These are phyloP conservation scores for Boloria selene DNA, from an alignment of 2,888 invertebrate species.

Conservation along the genomic window DNA sequence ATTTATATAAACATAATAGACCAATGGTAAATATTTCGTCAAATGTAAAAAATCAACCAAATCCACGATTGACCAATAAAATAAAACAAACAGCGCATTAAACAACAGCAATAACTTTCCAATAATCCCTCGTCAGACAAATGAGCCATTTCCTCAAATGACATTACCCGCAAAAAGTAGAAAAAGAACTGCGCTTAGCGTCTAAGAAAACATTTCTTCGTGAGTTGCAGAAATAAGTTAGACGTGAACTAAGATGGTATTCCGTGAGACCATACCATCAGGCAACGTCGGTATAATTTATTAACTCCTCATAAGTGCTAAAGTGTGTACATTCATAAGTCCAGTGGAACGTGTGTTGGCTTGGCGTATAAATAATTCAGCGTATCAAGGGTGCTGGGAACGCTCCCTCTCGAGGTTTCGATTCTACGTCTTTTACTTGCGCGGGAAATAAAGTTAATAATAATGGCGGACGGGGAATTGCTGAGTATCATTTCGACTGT, in stretches of 20 bases:
- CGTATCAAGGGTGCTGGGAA: slow-evolving; percentile 47
- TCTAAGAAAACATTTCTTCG: slow-evolving; percentile 46
- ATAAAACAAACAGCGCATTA: slow-evolving; percentile 6
- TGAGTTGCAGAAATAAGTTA: slow-evolving; percentile 54
- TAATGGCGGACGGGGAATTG: slow-evolving; percentile 41
- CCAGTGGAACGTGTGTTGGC: slow-evolving; percentile 62
- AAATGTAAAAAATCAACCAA: not conserved
- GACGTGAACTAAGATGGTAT: slow-evolving; percentile 40
- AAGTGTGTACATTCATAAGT: slow-evolving; percentile 76
- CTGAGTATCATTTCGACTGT: slow-evolving; percentile 40
- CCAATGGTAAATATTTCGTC: too few species aligned
- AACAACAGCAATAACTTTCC: slow-evolving; percentile 24
- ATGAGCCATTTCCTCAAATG: slow-evolving; percentile 29
- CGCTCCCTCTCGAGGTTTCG: slow-evolving; percentile 54
- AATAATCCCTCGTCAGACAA: slow-evolving; percentile 33
- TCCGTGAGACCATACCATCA: slow-evolving; percentile 67
- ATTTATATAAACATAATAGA: too few species aligned
- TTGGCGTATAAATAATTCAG: slow-evolving; percentile 73
- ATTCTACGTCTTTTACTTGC: slow-evolving; percentile 55
- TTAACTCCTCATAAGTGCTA: slow-evolving; percentile 79
- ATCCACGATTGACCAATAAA: not conserved
- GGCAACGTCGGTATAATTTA: slow-evolving; percentile 66
- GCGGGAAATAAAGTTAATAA: slow-evolving; percentile 54
- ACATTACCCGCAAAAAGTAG: slow-evolving; percentile 27
- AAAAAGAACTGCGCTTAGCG: slow-evolving; percentile 26